Conservation (phyloP, 2,113 vertebrate species). For the Oryzias curvinotus region DNA sequence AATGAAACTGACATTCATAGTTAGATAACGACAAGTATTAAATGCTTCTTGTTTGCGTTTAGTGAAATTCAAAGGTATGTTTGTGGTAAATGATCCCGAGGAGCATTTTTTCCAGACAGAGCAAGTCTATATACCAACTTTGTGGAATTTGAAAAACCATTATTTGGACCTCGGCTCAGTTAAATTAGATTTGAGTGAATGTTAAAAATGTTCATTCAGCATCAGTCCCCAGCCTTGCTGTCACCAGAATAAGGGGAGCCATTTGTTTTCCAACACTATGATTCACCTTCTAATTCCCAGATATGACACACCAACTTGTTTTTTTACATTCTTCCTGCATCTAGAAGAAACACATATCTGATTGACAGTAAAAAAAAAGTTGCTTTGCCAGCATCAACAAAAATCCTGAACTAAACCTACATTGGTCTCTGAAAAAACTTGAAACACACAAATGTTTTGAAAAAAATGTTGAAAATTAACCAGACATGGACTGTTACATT, state of each 20-base stretch:
- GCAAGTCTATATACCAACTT: conserved; percentile 9
- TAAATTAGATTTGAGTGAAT: conserved; percentile 42
- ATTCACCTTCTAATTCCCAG: conserved; percentile 42
- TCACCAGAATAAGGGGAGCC: conserved; percentile 31
- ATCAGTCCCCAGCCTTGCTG: conserved; percentile 25
- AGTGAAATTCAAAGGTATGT: conserved; percentile 15
- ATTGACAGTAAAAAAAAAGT: conserved; percentile 49
- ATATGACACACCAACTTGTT: conserved; percentile 57
- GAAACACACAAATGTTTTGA: no score
- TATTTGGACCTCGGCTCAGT: conserved; percentile 48
- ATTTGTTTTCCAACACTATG: conserved; percentile 42
- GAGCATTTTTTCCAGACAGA: conserved; percentile 33
- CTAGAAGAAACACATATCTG: conserved; percentile 25
- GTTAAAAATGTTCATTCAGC: conserved; percentile 44
- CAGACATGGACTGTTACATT: no score
- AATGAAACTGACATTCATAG: not conserved
- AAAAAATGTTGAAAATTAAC: no score
- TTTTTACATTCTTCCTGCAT: conserved; percentile 32
- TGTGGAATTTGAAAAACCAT: conserved; percentile 55
- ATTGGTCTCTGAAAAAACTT: no score
- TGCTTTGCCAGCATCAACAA: conserved; percentile 36
- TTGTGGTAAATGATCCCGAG: conserved; percentile 1
- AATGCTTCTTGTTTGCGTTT: conserved; percentile 14
- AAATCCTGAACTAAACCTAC: no score
- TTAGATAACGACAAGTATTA: not conserved